phyloP scores from a whole-genome alignment of 2,888 invertebrate species.

The Cerceris rybyensis region DNA sequence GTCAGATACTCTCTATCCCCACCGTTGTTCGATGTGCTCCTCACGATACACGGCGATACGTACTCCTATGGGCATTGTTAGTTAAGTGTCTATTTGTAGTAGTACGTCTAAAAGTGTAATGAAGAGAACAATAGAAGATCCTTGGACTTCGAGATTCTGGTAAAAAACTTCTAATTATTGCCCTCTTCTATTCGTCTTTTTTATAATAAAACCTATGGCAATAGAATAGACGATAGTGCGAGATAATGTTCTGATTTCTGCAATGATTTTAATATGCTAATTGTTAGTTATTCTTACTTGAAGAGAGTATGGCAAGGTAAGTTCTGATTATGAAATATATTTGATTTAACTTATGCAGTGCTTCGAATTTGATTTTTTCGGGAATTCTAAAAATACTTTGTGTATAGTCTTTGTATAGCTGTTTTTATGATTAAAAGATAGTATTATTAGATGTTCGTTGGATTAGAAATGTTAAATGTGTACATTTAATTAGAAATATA shows the following conservation, averaged over 20 bases:
- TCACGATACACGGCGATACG: slow-evolving; percentile 4
- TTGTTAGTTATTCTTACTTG: neutral
- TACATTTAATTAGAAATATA: neutral
- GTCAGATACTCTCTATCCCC: slow-evolving; percentile 54
- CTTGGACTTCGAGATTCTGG: slow-evolving; percentile 34
- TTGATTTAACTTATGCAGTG: too few relatives aligned
- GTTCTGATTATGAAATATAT: neutral
- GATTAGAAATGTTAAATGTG: neutral
- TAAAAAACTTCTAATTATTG: neutral
- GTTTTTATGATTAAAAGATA: too few relatives aligned
- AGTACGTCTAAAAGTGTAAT: slow-evolving; percentile 32
- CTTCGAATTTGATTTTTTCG: too few relatives aligned
- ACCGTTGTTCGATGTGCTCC: slow-evolving; percentile 20
- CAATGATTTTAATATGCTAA: neutral
- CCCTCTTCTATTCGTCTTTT: neutral
- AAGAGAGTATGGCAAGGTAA: neutral
- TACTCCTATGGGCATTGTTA: slow-evolving; percentile 34
- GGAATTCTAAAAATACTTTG: neutral
- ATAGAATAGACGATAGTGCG: neutral
- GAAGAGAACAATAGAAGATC: slow-evolving; percentile 26
- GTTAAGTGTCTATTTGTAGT: slow-evolving; percentile 25
- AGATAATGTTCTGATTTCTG: neutral
- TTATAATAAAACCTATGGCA: neutral
- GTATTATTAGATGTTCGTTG: too few relatives aligned
- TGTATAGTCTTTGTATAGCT: neutral